Percentiles rank a stretch among this genome's conserved stretches.
phyloP scores from a whole-genome alignment of 2,113 vertebrate genomes.

The human (Homo sapiens) region DNA sequence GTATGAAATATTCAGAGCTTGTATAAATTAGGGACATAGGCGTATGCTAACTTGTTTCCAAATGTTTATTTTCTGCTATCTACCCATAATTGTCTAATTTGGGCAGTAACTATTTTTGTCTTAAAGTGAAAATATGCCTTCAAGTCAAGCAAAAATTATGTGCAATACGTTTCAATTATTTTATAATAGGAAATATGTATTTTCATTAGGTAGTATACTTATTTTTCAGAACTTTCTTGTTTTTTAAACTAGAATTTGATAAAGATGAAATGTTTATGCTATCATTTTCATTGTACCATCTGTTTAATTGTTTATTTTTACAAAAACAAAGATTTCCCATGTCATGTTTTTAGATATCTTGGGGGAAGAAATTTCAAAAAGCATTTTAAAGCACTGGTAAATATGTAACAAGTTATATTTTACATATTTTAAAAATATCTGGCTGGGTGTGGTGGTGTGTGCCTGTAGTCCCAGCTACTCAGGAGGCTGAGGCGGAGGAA shows the following conservation, averaged over 20 bases:
- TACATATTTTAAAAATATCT: not conserved
- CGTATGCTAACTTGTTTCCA: conserved; percentile 57
- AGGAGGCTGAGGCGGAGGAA: not conserved
- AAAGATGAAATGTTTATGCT: not conserved
- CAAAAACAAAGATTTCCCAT: not conserved
- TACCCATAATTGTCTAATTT: conserved; percentile 47
- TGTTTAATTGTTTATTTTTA: conserved; percentile 16
- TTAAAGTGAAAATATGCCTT: conserved; percentile 60
- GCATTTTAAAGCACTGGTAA: not conserved
- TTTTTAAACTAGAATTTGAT: not conserved
- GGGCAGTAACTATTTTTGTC: conserved; percentile 43
- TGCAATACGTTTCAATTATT: not conserved
- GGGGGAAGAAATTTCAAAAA: not conserved
- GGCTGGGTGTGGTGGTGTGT: not conserved
- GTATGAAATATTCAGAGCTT: conserved; percentile 45
- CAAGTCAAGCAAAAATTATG: conserved; percentile 11
- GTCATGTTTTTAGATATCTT: conserved; percentile 22
- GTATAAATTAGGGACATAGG: conserved; percentile 51
- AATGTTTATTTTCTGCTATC: conserved; percentile 47
- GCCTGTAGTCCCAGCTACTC: not conserved
- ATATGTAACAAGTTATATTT: conserved; percentile 3
- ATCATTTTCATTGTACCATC: not conserved
- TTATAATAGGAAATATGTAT: conserved; percentile 21
- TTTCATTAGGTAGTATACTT: not conserved
- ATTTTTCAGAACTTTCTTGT: not conserved